These are phyloP conservation scores for Scarus forsteni DNA, from an alignment of 2,797 vertebrate genomes.

Conservation along the genomic window DNA sequence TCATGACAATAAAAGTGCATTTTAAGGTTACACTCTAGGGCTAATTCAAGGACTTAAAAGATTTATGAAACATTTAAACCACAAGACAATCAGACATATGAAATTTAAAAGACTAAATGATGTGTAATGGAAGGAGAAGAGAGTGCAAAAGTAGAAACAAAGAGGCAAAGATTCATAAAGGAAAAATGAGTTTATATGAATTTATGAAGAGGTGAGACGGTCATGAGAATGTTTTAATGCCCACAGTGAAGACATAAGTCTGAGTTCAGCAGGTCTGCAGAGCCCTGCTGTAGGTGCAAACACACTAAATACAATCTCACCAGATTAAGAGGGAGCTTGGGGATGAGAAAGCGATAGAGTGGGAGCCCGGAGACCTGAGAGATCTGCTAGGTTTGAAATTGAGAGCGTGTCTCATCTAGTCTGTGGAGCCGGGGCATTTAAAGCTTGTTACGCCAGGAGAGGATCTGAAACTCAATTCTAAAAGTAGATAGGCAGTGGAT, in stretches of 20 bases:
- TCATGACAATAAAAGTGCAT: no score
- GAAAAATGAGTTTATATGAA: background rate
- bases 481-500: conserved; percentile 6
- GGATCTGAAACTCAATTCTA: conserved; percentile 3
- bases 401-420: conserved; percentile 30
- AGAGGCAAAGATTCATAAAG: background rate
- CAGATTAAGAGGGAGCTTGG: conserved; percentile 14
- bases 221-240: conserved; percentile 2
- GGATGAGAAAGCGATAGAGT: conserved; percentile 12
- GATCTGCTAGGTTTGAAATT: conserved; percentile 17
- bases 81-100: background rate
- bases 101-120: background rate
- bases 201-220: background rate
- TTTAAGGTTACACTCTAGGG: background rate
- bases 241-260: background rate
- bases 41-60: background rate
- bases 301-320: conserved; percentile 6
- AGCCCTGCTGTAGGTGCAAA: background rate
- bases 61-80: background rate
- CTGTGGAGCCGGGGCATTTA: conserved; percentile 9
- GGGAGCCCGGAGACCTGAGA: conserved; percentile 21
- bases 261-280: conserved; percentile 3
- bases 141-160: background rate
- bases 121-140: background rate
- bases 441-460: conserved; percentile 2